Percentiles rank a stretch among this genome's conserved stretches.
These are phyloP conservation scores for Coleophora deauratella DNA, from an alignment of 2,888 invertebrate genomes.

Conservation along the genomic window DNA sequence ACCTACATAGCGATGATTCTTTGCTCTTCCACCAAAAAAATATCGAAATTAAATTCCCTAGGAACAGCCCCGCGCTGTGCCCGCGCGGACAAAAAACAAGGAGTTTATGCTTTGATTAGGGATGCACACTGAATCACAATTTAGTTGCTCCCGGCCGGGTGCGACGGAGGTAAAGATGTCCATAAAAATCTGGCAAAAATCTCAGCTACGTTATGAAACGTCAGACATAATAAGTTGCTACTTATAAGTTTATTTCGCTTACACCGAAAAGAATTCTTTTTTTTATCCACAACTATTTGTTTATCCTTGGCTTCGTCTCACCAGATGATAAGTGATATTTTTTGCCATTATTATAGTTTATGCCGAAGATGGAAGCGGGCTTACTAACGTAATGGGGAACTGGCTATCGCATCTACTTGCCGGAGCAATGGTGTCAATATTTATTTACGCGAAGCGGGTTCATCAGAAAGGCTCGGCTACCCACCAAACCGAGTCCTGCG, in stretches of 20 bases:
- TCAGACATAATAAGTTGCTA: neutral
- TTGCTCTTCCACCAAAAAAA: constrained; percentile 20
- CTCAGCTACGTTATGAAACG: neutral
- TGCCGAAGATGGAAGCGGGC: too few species aligned
- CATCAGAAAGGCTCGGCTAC: too few species aligned
- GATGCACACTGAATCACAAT: constrained; percentile 2
- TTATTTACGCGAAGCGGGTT: too few species aligned
- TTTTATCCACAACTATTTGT: too few species aligned
- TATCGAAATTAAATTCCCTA: constrained; percentile 25
- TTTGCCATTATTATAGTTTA: too few species aligned
- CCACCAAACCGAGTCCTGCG: too few species aligned
- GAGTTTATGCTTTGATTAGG: constrained; percentile 9
- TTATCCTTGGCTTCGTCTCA: too few species aligned
- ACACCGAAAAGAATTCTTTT: too few species aligned
- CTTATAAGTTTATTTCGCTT: neutral
- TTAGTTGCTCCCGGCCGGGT: neutral
- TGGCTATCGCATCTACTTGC: too few species aligned
- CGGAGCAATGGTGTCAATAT: too few species aligned
- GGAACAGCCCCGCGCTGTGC: constrained; percentile 4
- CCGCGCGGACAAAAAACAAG: constrained; percentile 1
- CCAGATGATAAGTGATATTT: too few species aligned
- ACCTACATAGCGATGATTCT: constrained; percentile 16
- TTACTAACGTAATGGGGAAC: too few species aligned
- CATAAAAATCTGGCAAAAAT: neutral
- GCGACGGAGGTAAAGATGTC: neutral